phyloP scores from a whole-genome alignment of 2,888 invertebrate species.

The Argynnis bischoffii region DNA sequence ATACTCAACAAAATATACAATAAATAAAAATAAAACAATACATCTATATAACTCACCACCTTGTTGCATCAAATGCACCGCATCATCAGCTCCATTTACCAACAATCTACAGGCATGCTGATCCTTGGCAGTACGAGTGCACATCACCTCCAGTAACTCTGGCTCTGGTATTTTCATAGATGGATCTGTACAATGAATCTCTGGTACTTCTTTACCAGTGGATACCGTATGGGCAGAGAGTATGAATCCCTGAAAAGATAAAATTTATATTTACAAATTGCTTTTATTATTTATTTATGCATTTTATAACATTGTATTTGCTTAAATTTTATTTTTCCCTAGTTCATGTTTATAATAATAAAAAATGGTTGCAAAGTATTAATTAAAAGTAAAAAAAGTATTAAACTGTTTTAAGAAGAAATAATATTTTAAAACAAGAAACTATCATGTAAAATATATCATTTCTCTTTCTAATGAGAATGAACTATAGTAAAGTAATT shows the following conservation, averaged over 20 bases:
- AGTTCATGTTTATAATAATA: no score
- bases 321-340: no score
- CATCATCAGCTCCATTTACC: slow-evolving; percentile 85
- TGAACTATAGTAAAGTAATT: no score
- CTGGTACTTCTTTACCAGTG: slow-evolving; percentile 62
- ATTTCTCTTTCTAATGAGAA: no score
- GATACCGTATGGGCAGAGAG: slow-evolving; percentile 58
- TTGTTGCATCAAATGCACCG: slow-evolving; percentile 85
- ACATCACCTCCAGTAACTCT: slow-evolving; percentile 75
- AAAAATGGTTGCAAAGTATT: no score
- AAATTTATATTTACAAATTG: neutral
- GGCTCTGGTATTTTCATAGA: slow-evolving; percentile 66
- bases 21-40: neutral
- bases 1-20: no score
- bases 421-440: no score
- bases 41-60: slow-evolving; percentile 62
- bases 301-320: no score
- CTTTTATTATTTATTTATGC: neutral
- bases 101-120: slow-evolving; percentile 83
- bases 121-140: slow-evolving; percentile 77
- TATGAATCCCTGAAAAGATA: slow-evolving; percentile 66
- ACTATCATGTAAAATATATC: no score
- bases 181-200: slow-evolving; percentile 63
- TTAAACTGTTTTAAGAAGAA: no score
- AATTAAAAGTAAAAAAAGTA: no score